phyloP scores from a whole-genome alignment of 1,140 invertebrate genomes.

The Drosophila melanogaster region Release_6_plus_ISO1_MT NC_004354.4:17462501-17463000 shows the following conservation, averaged over 20 bases:
- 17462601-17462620: constrained; percentile 80
- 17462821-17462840: not conserved
- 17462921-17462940: no score
- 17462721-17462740: no score
- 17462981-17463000: not conserved
- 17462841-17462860: no score
- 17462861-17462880: not conserved
- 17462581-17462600: constrained; percentile 50
- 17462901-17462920: not conserved
- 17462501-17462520: constrained; percentile 6
- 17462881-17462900: not conserved
- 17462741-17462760: no score
- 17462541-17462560: constrained; percentile 22
- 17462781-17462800: not conserved
- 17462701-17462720: not conserved
- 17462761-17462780: no score
- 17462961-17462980: not conserved
- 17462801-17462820: not conserved
- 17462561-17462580: constrained; percentile 22
- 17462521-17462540: constrained; percentile 16
- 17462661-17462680: constrained; percentile 11
- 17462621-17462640: constrained; percentile 66
- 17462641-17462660: constrained; percentile 57
- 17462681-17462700: not conserved
- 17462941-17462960: not conserved